Evolutionary conservation across 2,113 vertebrate species (phyloP).

Genomic region (Thunnus maccoyii): DNA sequence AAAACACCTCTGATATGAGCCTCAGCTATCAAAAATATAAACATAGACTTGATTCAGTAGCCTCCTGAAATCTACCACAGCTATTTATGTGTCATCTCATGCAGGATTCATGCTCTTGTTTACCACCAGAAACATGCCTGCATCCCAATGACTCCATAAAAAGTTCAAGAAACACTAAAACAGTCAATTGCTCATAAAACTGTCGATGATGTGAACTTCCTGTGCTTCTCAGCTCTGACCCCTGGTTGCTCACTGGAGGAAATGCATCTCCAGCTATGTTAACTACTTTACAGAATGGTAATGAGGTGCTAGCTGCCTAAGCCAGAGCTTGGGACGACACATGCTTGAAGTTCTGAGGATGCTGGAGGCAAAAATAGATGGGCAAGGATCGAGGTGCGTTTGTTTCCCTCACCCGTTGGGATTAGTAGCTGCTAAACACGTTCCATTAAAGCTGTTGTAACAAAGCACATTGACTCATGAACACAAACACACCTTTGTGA

Average conservation of each 20-base stretch:
- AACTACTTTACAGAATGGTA: constrained; percentile 75
- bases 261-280: constrained; percentile 63
- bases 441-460: constrained; percentile 49
- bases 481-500: constrained; percentile 28
- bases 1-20: background rate
- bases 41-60: background rate
- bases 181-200: constrained; percentile 11
- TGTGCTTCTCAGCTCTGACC: constrained; percentile 24
- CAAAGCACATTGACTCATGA: constrained; percentile 25
- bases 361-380: constrained; percentile 76
- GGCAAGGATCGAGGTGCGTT: constrained; percentile 49
- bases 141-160: constrained; percentile 3
- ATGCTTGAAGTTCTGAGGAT: constrained; percentile 70
- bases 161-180: constrained; percentile 28
- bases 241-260: constrained; percentile 14
- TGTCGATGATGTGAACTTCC: constrained; percentile 23
- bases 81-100: background rate
- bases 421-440: constrained; percentile 71
- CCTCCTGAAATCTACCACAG: background rate
- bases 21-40: background rate
- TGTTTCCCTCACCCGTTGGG: constrained; percentile 59
- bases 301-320: constrained; percentile 74
- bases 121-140: background rate
- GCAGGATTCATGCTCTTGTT: background rate
- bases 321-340: constrained; percentile 40